Base-by-base conservation (phyloP, 2,113 vertebrate genomes). In the Xerus inauris region DNA sequence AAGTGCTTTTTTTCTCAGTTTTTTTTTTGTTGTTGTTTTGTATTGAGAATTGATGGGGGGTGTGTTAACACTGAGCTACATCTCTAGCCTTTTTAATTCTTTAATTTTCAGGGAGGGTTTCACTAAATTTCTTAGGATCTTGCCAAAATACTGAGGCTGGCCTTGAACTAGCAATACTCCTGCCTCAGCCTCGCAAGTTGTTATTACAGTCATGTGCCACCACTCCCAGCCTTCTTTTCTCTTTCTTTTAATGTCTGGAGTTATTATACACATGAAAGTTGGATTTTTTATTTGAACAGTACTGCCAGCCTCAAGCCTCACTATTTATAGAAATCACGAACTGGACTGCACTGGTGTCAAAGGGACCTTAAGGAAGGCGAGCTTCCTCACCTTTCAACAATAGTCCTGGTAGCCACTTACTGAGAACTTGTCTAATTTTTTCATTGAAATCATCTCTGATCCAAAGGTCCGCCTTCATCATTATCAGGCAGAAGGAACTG, bases 201-300 rank as follows among this genome's bases (percentile, higher is more conserved):
- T 20, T 62, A 62, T 62, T 62, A 62, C 26, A 26, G 59, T 22
- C 59, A 62, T 62, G 9, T 3, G 6, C 59, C 59, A 24, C 59
- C 59, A 62, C 3, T 2, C 20, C 26, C 26, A 62, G 59, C 24
- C 22, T 62, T 62, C 59, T 59, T 54, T 75, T 35, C 20, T 76
- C 59, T 80, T 87, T 64, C 49, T 89, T 86, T 94, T 83, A 77
- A 72, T 77, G 62, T 91, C 65, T 49, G 19, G 73, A 93, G 62
- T 69, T 77, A 45, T 45, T 35, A 22, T 80, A 40, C 57, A 45
- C 7, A 28, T 59, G 42, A 22, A 96, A 90, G 38, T 82, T 87
- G 19, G 65, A 8, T 26, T 14, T 62, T 88, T 45, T 86, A 67
- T 42, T 83, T 40, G 32, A 94, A 93, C 3, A 83, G 35, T 35